Conservation (phyloP, 2,797 vertebrate genomes). For the Loris lydekkerianus region DNA sequence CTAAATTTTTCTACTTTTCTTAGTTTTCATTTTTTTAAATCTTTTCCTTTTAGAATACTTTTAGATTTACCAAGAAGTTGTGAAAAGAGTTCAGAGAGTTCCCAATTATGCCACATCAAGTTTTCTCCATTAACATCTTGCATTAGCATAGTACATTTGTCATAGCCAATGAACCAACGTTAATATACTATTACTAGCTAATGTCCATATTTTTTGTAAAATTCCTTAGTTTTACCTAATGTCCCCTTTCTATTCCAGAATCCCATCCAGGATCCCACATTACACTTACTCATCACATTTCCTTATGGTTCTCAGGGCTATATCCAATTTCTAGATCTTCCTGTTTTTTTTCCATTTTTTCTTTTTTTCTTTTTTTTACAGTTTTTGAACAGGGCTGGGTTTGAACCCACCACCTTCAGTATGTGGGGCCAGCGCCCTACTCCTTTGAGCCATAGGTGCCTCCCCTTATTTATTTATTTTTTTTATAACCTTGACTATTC, state of each 20-base stretch:
- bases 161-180: not conserved
- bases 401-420: too few relatives aligned
- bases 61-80: not conserved
- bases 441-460: too few relatives aligned
- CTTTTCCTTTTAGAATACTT: slow-evolving; percentile 22
- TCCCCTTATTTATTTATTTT: not conserved
- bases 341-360: not conserved
- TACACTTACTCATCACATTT: not conserved
- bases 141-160: not conserved
- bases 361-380: too few relatives aligned
- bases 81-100: not conserved
- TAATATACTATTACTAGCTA: not conserved
- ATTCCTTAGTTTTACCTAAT: not conserved
- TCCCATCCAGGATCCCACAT: not conserved
- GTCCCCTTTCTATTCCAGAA: not conserved
- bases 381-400: too few relatives aligned
- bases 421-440: too few relatives aligned
- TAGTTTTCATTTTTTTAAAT: not conserved
- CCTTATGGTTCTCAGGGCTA: not conserved
- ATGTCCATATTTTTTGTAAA: not conserved
- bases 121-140: not conserved
- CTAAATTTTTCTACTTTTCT: not conserved
- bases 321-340: not conserved
- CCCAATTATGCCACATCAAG: not conserved
- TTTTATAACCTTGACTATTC: slow-evolving; percentile 3